phyloP scores from a whole-genome alignment of 2,113 vertebrate genomes.

The Microtus montanus region DNA sequence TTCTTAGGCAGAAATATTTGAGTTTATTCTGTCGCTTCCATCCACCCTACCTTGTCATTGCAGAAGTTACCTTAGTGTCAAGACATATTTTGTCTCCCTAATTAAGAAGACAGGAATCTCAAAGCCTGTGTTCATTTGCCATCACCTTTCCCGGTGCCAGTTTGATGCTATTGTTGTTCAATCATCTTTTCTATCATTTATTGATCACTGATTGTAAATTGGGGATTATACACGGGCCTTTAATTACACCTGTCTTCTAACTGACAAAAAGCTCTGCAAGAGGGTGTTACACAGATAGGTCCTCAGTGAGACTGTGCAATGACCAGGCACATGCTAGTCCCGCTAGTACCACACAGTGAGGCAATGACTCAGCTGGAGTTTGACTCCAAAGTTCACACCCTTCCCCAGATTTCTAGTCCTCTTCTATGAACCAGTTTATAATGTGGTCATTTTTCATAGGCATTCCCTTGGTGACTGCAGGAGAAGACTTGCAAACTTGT shows the following conservation, averaged over 20 bases:
- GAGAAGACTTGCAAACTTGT: neutral
- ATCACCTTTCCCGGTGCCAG: neutral
- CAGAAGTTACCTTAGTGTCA: neutral
- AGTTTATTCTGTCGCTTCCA: conserved; percentile 11
- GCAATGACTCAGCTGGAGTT: neutral
- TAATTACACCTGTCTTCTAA: neutral
- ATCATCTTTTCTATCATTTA: neutral
- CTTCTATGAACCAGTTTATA: neutral
- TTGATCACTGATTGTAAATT: neutral
- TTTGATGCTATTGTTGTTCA: neutral
- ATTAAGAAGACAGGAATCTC: neutral
- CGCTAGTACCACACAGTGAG: neutral
- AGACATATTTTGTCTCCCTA: neutral
- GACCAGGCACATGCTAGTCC: neutral
- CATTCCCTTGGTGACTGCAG: neutral
- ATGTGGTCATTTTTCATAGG: neutral
- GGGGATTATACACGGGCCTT: neutral
- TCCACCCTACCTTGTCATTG: neutral
- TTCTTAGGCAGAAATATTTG: neutral
- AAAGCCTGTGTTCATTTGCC: neutral
- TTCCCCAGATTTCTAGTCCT: neutral
- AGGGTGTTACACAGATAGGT: neutral
- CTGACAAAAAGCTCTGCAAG: neutral
- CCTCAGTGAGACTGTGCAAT: neutral
- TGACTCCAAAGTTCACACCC: neutral